phyloP scores from a whole-genome alignment of 1,140 invertebrate species.

The Lysiphlebus fabarum region DNA sequence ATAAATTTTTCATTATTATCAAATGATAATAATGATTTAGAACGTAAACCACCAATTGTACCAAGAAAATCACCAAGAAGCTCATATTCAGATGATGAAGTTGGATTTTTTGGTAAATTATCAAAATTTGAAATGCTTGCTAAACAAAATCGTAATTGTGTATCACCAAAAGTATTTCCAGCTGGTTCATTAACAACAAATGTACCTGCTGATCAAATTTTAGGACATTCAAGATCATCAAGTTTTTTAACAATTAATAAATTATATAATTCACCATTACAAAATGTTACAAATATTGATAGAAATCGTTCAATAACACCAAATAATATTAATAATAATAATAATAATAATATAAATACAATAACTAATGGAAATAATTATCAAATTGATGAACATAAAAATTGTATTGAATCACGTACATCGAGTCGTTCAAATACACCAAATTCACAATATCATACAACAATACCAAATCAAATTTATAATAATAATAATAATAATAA shows the following conservation, averaged over 20 bases:
- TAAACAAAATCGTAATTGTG: slow-evolving; percentile 47
- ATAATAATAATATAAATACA: slow-evolving; percentile 1
- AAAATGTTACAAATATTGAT: slow-evolving; percentile 46
- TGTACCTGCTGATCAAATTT: slow-evolving; percentile 74
- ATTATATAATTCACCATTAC: slow-evolving; percentile 33
- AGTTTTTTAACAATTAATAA: slow-evolving; percentile 43
- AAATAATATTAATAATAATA: slow-evolving; percentile 18
- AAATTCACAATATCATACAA: slow-evolving; percentile 26
- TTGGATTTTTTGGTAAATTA: slow-evolving; percentile 50
- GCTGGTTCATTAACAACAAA: slow-evolving; percentile 73
- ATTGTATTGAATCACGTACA: slow-evolving; percentile 21
- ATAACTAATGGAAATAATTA: slow-evolving; percentile 28
- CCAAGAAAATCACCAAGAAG: slow-evolving; percentile 54
- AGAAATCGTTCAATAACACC: slow-evolving; percentile 37
- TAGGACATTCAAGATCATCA: slow-evolving; percentile 55
- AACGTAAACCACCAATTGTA: slow-evolving; percentile 55
- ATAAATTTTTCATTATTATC: slow-evolving; percentile 53
- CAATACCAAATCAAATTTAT: slow-evolving; percentile 36
- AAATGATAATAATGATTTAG: slow-evolving; percentile 39
- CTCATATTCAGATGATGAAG: slow-evolving; percentile 55
- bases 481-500: too few relatives aligned
- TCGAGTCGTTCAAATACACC: slow-evolving; percentile 28
- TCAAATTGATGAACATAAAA: slow-evolving; percentile 15
- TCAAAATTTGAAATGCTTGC: slow-evolving; percentile 53
- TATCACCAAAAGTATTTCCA: slow-evolving; percentile 76